phyloP scores from a whole-genome alignment of 2,113 vertebrate genomes.

The Heterocephalus glaber region DNA sequence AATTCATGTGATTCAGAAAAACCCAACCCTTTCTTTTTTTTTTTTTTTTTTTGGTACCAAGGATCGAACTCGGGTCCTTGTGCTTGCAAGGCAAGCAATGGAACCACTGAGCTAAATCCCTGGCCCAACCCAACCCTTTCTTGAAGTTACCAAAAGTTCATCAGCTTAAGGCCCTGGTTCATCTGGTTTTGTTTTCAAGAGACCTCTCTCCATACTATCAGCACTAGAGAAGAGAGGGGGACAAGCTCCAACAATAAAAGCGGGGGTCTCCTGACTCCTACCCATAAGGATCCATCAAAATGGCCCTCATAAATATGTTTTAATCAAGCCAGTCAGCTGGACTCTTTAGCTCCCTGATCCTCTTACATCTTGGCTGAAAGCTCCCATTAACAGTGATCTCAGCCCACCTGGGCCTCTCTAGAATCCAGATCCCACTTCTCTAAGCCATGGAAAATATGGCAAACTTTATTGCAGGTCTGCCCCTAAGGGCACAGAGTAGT shows the following conservation, averaged over 20 bases:
- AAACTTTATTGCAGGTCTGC: not conserved
- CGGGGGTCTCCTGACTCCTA: not conserved
- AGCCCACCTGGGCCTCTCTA: not conserved
- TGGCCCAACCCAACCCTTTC: not conserved
- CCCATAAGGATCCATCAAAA: not conserved
- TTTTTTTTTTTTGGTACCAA: no score
- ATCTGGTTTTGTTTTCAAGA: constrained; percentile 4
- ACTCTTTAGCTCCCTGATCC: not conserved
- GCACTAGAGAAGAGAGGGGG: not conserved
- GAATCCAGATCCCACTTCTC: not conserved
- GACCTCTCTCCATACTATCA: not conserved
- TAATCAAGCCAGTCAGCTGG: not conserved
- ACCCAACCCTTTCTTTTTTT: not conserved
- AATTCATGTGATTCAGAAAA: not conserved
- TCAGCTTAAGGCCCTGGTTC: not conserved
- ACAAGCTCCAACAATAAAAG: not conserved
- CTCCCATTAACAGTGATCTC: not conserved
- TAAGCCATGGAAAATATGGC: not conserved
- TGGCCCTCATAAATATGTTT: fast-evolving
- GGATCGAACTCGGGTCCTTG: no score
- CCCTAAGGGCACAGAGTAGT: not conserved
- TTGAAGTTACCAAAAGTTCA: not conserved
- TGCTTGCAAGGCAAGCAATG: no score
- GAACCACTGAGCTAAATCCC: no score
- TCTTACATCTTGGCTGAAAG: not conserved